Conservation (phyloP, 2,113 vertebrate species). For the Sprattus sprattus region DNA sequence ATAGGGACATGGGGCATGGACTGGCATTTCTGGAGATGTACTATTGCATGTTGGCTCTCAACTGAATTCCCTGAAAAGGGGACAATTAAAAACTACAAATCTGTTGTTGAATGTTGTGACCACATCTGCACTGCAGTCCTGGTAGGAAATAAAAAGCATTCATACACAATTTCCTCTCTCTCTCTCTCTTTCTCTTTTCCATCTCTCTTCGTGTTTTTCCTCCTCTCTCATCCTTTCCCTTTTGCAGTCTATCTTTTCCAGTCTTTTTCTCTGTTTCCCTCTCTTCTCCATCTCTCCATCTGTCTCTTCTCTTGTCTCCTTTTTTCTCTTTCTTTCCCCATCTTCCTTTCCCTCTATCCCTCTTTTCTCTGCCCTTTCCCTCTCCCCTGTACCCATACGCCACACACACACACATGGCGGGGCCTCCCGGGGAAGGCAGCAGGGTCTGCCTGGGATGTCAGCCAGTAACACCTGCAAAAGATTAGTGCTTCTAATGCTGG, state of each 20-base stretch:
- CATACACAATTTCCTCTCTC: background rate
- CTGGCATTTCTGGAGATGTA: too few relatives aligned
- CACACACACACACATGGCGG: conserved; percentile 47
- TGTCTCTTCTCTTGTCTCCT: background rate
- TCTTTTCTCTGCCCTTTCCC: conserved; percentile 29
- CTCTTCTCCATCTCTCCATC: background rate
- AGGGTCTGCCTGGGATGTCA: conserved; percentile 61
- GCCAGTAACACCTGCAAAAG: conserved; percentile 81
- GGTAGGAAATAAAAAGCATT: background rate
- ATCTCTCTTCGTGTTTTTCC: background rate
- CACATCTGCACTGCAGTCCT: background rate
- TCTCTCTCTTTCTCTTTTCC: background rate
- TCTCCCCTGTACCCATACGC: conserved; percentile 20
- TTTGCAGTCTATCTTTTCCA: background rate
- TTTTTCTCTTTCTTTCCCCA: conserved; percentile 40
- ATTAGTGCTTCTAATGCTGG: conserved; percentile 75
- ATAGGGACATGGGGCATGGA: background rate
- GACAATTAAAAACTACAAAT: background rate
- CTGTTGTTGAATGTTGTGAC: background rate
- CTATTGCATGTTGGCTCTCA: background rate
- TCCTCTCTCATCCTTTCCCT: background rate
- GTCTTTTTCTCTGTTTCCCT: background rate
- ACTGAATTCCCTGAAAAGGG: background rate
- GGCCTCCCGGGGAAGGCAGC: conserved; percentile 63
- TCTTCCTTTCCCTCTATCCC: conserved; percentile 35